Evolutionary conservation across 2,888 invertebrate genomes (phyloP), one percentile per base, ranked within the genome.

Genomic region (Rhamphomyia laevipes): DNA sequence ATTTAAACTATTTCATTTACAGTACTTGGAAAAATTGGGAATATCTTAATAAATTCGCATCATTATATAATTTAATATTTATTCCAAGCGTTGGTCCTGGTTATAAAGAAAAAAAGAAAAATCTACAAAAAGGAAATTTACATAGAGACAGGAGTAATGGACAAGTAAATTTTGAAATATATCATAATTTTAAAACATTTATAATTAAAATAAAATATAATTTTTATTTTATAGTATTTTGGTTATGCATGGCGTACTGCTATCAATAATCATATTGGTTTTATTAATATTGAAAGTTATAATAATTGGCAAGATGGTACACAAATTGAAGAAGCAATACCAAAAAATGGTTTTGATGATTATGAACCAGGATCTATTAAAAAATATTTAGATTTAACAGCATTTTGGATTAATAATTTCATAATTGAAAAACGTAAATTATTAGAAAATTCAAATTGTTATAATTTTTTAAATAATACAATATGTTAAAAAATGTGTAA

Each of bases 271-370:
- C 72, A 73, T 18, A 74, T 78, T 11, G 69, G 72, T 47, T 73
- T 78, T 47, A 68, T 85, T 15, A 77, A 78, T 11, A 77, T 84
- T 49, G 82, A 82, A 38, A 82, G 82, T 50, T 84, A 82, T 61
- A 84, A 84, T 62, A 82, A 84, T 61, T 84, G 84, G 83, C 80
- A 80, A 56, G 82, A 83, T 64, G 84, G 84, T 6, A 82, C 82
- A 11, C 84, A 84, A 67, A 82, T 84, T 48, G 84, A 84, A 63
- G 79, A 81, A 38, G 82, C 66, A 3, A 57, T 63, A 30, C 63
- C 68, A 3, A 61, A 65, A 45, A 61, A 63, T 16, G 67, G 67
- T 3, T 70, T 65, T 51, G 61, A 67, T 30, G 78, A 81, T 59
- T 83, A 83, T 60, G 73, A 73, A 59, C 80, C 80, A 0, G 74